Base-by-base conservation (phyloP, 2,113 vertebrate species). In the Larimichthys polyactis region DNA sequence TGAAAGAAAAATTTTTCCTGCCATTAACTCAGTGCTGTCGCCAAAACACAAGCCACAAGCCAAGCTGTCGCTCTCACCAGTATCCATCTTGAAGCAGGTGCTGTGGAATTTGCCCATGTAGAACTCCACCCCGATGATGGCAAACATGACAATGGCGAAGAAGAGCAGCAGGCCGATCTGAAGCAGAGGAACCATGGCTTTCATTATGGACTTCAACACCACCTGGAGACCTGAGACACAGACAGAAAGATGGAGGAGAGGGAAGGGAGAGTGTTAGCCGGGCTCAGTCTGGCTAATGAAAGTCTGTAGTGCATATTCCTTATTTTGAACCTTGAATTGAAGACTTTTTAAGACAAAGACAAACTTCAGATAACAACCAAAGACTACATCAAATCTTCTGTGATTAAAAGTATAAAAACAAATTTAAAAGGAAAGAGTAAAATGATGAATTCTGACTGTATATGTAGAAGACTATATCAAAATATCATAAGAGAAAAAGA, bases 131-230 rank as follows among this genome's bases (percentile, higher is more conserved):
- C 98, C 98, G 0, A 99, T 99, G 89, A 99, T 99, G 93, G 98
- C 98, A 36, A 99, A 99, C 97, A 99, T 99, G 88, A 99, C 96
- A 0, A 99, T 99, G 89, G 98, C 98, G 0, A 99, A 99, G 95
- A 99, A 99, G 3, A 99, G 96, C 54, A 99, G 95, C 91, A 99
- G 89, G 71, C 98, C 98, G 0, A 99, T 99, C 94, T 99, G 98
- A 29, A 99, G 97, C 79, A 99, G 93, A 0, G 98, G 98, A 12
- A 99, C 97, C 98, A 99, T 99, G 17, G 98, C 98, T 93, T 99
- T 99, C 98, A 99, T 99, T 86, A 99, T 99, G 83, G 98, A 99
- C 95, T 99, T 99, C 90, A 99, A 91, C 27, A 99, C 98, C 88
- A 99, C 98, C 95, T 99, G 98, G 78, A 99, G 89, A 78, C 98